Evolutionary conservation across 53 echinoderm and acorn worm species (phyloP), one percentile per base, ranked within the genome.

Genomic region (Temnopleurus reevesii): DNA sequence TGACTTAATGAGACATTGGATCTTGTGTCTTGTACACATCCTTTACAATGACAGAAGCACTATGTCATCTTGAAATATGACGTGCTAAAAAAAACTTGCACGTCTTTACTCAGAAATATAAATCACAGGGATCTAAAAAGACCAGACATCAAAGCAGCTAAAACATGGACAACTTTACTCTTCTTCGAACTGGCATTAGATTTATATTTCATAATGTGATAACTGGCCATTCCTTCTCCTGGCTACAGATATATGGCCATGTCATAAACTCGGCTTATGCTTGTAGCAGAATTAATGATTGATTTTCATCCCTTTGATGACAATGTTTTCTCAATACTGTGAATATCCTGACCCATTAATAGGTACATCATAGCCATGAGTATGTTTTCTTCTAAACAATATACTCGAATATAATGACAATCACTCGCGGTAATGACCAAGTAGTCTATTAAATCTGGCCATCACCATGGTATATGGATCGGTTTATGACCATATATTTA

Each of bases 381-480:
- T 41, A n/a, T 23, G 23, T 21, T 19, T 38, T 41, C 36, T 41
- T 58, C 26, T 38, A 8, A 71, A 71, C 41, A 71, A 71, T 71
- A 36, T 71, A 71, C 71, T 71, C 2, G 41, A 36, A 23, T 41
- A 71, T 41, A 71, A 71, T 71, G 71, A 38, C 71, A 71, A 71
- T 71, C 41, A 71, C 71, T 21, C n/a, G 38, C 41, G 13, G 17
- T 63, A 12, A 63, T 4, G 26, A 59, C 15, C 63, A 38, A 38
- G 65, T 65, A 71, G 71, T 71, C 41, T 71, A 71, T 71, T n/a
- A 23, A 41, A 36, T 2, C 71, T 71, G 71, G n/a, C 41, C 71
- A 71, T 71, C 21, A 6, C 41, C 7, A 6, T 0, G 4, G 13
- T 17, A 2, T 21, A 43, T 25, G 6, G 41, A 36, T 8, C 8